Conservation (phyloP, 2,797 vertebrate species). For the Acrocephalus scirpaceus region DNA sequence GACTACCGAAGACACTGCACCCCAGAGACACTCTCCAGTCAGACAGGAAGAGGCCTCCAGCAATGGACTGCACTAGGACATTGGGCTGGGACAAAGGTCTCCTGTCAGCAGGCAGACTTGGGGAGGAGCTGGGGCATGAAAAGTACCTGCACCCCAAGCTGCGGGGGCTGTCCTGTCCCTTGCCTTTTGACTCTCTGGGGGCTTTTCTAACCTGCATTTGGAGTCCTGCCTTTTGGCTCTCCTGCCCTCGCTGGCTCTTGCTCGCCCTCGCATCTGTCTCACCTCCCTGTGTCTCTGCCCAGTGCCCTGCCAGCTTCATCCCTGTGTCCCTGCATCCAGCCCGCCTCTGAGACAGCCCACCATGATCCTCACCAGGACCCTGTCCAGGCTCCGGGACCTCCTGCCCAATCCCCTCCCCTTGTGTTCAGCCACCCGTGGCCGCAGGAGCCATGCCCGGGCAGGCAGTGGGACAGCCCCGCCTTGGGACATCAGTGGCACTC, state of each 20-base stretch:
- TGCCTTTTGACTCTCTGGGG: background rate
- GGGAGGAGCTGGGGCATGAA: no score
- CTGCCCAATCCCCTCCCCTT: background rate
- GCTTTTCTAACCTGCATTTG: no score
- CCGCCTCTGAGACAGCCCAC: background rate
- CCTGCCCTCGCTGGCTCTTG: background rate
- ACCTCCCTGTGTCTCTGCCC: background rate
- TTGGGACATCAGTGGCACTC: background rate
- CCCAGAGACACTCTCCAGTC: background rate
- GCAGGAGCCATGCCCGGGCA: no score
- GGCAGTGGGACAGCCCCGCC: background rate
- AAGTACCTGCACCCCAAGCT: no score
- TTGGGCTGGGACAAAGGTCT: background rate
- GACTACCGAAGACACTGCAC: fast-evolving
- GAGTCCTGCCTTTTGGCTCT: no score
- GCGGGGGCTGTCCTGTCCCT: background rate
- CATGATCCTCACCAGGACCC: no score
- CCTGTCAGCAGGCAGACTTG: no score
- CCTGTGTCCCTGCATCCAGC: no score
- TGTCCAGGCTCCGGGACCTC: no score
- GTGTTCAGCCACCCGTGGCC: no score
- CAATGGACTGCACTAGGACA: background rate
- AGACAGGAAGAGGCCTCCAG: background rate
- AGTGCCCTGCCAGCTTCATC: background rate
- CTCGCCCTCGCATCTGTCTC: fast-evolving